Conservation (phyloP, 1,140 invertebrate species). For the Saccostrea cuccullata region DNA sequence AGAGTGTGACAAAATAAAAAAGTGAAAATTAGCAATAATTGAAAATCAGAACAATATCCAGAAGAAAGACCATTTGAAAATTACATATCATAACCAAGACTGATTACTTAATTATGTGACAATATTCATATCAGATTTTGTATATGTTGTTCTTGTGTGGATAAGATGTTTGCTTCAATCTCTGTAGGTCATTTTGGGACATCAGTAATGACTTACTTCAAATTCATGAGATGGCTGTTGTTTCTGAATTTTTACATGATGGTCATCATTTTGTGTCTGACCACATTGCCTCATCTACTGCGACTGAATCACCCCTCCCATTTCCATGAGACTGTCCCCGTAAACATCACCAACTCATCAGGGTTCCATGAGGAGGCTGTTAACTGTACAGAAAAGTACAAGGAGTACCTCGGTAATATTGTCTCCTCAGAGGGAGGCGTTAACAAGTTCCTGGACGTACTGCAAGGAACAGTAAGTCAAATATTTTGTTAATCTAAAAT, state of each 20-base stretch:
- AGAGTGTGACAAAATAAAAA: no score
- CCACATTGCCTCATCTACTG: slow-evolving; percentile 63
- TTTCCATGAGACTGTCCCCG: neutral
- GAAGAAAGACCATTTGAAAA: no score
- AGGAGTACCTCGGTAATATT: slow-evolving; percentile 38
- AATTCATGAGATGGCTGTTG: slow-evolving; percentile 86
- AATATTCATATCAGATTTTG: no score
- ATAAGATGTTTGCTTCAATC: neutral
- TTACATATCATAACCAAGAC: no score
- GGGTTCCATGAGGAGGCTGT: slow-evolving; percentile 48
- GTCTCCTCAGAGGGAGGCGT: slow-evolving; percentile 1
- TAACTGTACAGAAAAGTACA: slow-evolving; percentile 60
- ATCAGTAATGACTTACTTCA: slow-evolving; percentile 86
- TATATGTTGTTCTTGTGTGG: no score
- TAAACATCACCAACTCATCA: neutral
- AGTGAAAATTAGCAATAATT: no score
- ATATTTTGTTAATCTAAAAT: slow-evolving; percentile 35
- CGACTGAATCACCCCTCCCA: neutral
- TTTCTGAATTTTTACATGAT: slow-evolving; percentile 82
- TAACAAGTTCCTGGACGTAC: slow-evolving; percentile 60
- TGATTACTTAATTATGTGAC: no score
- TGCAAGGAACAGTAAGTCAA: slow-evolving; percentile 72
- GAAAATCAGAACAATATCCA: no score
- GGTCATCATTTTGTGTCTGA: slow-evolving; percentile 74
- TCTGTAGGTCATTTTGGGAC: slow-evolving; percentile 87